Conservation (phyloP, 2,797 vertebrate genomes). For the Cryptoblepharus egeriae region DNA sequence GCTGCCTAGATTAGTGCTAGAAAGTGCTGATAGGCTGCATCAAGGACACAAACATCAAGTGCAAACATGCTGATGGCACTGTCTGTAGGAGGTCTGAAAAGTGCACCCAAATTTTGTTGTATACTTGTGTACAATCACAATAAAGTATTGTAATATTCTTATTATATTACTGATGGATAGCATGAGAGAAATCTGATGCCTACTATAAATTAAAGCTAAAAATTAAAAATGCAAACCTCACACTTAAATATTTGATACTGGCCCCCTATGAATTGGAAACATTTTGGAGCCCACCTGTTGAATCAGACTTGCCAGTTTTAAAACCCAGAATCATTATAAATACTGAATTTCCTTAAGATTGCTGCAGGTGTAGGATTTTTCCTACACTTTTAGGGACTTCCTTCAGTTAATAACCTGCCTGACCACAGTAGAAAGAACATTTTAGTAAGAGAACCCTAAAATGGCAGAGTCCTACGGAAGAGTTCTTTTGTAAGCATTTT, state of each 20-base stretch:
- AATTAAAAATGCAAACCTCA: neutral
- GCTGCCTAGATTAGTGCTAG: too few species aligned
- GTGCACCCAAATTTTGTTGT: too few species aligned
- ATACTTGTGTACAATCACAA: too few species aligned
- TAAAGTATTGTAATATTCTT: too few species aligned
- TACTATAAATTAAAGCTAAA: neutral
- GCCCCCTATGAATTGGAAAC: neutral
- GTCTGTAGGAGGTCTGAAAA: too few species aligned
- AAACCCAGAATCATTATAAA: neutral
- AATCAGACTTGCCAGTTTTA: neutral
- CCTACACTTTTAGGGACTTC: neutral
- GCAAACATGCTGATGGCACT: too few species aligned
- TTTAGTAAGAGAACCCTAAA: too few species aligned
- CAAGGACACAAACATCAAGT: too few species aligned
- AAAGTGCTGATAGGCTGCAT: too few species aligned
- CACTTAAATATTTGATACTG: neutral
- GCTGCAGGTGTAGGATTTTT: neutral
- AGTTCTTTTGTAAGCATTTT: too few species aligned
- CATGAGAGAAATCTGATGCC: neutral
- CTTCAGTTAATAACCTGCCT: constrained; percentile 18
- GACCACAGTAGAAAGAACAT: constrained; percentile 12
- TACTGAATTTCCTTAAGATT: neutral
- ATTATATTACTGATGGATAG: constrained; percentile 46
- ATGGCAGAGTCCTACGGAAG: too few species aligned
- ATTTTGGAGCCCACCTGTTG: neutral